Evolutionary conservation across 2,797 vertebrate species (phyloP).

Genomic region (Gymnothorax reevesii): DNA sequence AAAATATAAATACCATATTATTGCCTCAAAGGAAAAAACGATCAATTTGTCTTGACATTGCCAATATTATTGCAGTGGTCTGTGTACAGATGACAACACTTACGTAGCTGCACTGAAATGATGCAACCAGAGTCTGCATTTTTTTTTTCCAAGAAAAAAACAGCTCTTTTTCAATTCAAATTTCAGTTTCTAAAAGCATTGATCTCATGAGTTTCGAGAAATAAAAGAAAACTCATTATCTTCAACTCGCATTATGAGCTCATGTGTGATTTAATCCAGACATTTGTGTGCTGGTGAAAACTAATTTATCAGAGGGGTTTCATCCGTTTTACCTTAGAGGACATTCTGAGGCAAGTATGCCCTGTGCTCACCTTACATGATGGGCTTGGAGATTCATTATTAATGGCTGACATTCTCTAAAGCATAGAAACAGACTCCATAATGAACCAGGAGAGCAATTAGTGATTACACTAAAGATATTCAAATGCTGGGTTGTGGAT

Average conservation of each 20-base stretch:
- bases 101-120: too few species aligned
- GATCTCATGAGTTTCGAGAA: neutral
- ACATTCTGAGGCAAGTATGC: neutral
- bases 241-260: too few species aligned
- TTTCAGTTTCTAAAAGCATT: neutral
- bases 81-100: too few species aligned
- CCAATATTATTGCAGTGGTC: too few species aligned
- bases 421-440: neutral
- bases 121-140: too few species aligned
- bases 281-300: neutral
- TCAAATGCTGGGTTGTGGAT: neutral
- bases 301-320: neutral
- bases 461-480: neutral
- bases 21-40: too few species aligned
- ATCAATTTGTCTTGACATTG: too few species aligned
- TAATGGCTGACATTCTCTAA: neutral
- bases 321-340: neutral
- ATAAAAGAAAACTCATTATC: neutral
- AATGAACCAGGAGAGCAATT: constrained; percentile 13
- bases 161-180: too few species aligned
- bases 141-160: too few species aligned
- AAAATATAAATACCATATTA: too few species aligned
- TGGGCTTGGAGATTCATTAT: neutral
- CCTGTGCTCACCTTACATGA: neutral
- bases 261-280: neutral